Evolutionary conservation across 2,888 invertebrate genomes (phyloP), one percentile per base, ranked within the genome.

Genomic region (Cinara cedri): DNA sequence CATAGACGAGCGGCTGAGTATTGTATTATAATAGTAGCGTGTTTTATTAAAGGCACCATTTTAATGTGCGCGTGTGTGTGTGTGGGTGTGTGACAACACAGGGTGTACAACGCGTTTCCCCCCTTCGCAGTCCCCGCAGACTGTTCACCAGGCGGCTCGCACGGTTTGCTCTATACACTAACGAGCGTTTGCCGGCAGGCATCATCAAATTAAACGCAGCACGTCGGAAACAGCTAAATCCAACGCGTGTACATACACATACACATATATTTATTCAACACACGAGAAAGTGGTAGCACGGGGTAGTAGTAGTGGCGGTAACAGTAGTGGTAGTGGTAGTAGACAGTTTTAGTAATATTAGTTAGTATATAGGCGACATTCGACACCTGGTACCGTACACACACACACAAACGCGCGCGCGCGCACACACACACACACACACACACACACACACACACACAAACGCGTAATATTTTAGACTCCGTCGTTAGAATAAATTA

Each of bases 121-220:
- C n/a, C n/a, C n/a, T 6, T 26, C 26, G n/a, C 2, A 11, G 42
- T 19, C 42, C n/a, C 42, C 11, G 1, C 63, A 3, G 11, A n/a
- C n/a, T n/a, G 4, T 19, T 1, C 42, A 19, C 63, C 13, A 6
- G 10, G 16, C 14, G 26, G n/a, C 3, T 19, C 51, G 34, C 51
- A 34, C 14, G 34, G 71, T 55, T 21, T 3, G 14, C 19, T 26
- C 26, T 44, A 6, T 34, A 10, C 11, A 42, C 57, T 76, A 76
- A 76, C 66, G 76, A 76, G 65, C 76, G 26, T 68, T 68, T 65
- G 55, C 76, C 66, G 76, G n/a, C 54, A 10, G 55, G 46, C 76
- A 76, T 66, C 57, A 21, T 68, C 66, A 34, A 68, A 65, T 68
- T 76, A 66, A 76, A 66, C 55, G 46, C 68, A 6, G 24, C 65